These are phyloP conservation scores for Eupithecia abbreviata DNA, from an alignment of 2,888 invertebrate genomes.

Conservation along the genomic window DNA sequence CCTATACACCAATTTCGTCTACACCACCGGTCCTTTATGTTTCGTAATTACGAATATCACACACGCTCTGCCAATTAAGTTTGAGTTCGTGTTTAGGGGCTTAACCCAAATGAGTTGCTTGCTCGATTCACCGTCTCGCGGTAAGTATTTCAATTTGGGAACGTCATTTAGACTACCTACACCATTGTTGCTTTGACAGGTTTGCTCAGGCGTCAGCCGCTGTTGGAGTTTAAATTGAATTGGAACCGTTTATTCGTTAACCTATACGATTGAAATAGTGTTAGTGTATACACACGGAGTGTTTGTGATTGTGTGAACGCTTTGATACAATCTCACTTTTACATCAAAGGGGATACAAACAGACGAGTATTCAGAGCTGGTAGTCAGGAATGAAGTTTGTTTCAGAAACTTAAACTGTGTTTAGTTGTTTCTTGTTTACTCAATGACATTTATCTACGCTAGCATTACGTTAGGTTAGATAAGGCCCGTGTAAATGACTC, in stretches of 20 bases:
- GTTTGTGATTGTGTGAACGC: conserved; percentile 29
- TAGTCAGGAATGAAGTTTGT: conserved; percentile 32
- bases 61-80: conserved; percentile 49
- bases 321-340: conserved; percentile 36
- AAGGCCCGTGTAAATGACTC: not conserved
- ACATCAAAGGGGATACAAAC: conserved; percentile 38
- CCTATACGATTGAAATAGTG: conserved; percentile 58
- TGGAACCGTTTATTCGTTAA: conserved; percentile 60
- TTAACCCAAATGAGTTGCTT: conserved; percentile 55
- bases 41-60: conserved; percentile 14
- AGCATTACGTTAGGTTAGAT: not conserved
- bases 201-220: conserved; percentile 58
- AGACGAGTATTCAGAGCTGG: conserved; percentile 11
- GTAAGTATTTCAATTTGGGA: conserved; percentile 67
- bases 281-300: conserved; percentile 35
- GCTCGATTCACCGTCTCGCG: conserved; percentile 52
- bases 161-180: conserved; percentile 67
- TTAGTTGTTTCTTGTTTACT: conserved; percentile 7
- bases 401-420: conserved; percentile 14
- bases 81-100: conserved; percentile 52
- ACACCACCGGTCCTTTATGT: conserved; percentile 12
- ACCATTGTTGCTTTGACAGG: conserved; percentile 63
- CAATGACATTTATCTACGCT: not conserved
- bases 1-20: conserved; percentile 3
- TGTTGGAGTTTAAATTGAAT: conserved; percentile 64